A percentile compares a stretch with the other conserved stretches of the same genome.
phyloP scores from a whole-genome alignment of 2,888 invertebrate species.

The Lasioglossum pauxillum region DNA sequence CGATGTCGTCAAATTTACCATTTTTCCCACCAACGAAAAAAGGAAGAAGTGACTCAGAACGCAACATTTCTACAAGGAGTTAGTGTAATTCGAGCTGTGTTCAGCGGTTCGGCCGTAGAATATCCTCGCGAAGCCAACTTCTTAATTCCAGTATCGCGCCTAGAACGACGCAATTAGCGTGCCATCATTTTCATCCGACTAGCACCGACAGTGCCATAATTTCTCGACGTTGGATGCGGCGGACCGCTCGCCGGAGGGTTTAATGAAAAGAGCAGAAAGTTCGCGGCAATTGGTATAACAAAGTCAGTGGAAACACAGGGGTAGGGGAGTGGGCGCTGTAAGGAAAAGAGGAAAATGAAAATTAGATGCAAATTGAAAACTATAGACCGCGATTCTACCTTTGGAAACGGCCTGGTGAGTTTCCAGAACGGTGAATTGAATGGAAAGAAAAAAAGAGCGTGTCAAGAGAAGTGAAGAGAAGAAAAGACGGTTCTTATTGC shows the following conservation, averaged over 20 bases:
- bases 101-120: background rate
- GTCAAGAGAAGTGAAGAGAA: background rate
- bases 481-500: background rate
- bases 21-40: accelerated
- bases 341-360: background rate
- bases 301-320: background rate
- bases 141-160: background rate
- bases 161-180: background rate
- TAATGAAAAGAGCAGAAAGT: background rate
- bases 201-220: background rate
- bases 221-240: background rate
- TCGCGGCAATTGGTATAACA: background rate
- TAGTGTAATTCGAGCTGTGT: background rate
- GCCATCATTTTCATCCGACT: background rate
- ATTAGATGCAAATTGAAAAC: background rate
- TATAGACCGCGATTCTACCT: background rate
- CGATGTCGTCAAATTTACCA: background rate
- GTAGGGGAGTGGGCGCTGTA: background rate
- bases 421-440: background rate
- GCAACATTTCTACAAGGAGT: background rate
- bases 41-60: background rate
- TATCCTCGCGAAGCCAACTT: background rate
- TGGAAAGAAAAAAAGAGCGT: background rate
- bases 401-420: background rate
- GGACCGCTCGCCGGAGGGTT: background rate